These are phyloP conservation scores for Mylabris phalerata DNA, from an alignment of 1,140 invertebrate genomes.

Conservation along the genomic window DNA sequence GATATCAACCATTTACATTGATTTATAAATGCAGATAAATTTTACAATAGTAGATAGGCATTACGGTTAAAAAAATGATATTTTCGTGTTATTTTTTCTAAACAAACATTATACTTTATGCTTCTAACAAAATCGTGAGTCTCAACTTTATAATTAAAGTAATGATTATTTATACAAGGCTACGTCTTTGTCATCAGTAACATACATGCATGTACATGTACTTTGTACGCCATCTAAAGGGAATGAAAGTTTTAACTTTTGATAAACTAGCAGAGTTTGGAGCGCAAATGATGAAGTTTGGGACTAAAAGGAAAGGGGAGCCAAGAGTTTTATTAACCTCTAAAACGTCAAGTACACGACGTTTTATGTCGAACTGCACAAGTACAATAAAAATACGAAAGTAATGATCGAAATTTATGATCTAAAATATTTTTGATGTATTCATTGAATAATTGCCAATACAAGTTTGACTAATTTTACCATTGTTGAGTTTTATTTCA, in stretches of 20 bases:
- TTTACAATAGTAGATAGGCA: neutral
- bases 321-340: conserved; percentile 23
- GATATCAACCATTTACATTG: neutral
- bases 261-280: conserved; percentile 23
- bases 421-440: too few species aligned
- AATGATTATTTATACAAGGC: conserved; percentile 18
- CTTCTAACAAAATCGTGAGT: neutral
- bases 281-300: conserved; percentile 24
- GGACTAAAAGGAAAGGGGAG: conserved; percentile 19
- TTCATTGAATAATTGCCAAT: too few species aligned
- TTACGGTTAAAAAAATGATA: too few species aligned
- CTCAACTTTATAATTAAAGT: conserved; percentile 18
- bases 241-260: conserved; percentile 23
- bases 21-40: neutral
- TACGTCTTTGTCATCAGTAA: neutral
- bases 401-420: too few species aligned
- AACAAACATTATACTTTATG: too few species aligned
- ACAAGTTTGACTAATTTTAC: too few species aligned
- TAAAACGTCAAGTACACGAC: conserved; percentile 12
- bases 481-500: too few species aligned
- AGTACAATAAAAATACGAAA: conserved; percentile 4
- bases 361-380: conserved; percentile 5
- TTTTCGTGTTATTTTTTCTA: too few species aligned
- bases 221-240: neutral
- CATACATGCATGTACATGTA: conserved; percentile 15